Conservation (phyloP, 2,113 vertebrate species). For the Physeter macrocephalus region DNA sequence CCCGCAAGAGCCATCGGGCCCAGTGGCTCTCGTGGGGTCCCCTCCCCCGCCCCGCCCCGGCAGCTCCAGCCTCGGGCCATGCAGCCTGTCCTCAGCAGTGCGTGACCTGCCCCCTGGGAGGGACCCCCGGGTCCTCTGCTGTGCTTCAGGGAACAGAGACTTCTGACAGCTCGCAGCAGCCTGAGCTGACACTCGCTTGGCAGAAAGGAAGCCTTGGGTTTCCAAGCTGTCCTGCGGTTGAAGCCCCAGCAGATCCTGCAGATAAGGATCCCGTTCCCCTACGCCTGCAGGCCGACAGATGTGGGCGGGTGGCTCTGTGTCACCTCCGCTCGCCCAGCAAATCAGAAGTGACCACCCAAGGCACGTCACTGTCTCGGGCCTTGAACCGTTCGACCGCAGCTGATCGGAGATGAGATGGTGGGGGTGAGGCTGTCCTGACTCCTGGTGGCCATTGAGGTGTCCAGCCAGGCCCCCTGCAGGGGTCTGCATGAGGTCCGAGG, state of each 20-base stretch:
- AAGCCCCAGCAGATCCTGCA: neutral
- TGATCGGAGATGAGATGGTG: fast-evolving
- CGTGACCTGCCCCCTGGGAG: no score
- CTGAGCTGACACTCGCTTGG: neutral
- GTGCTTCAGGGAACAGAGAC: neutral
- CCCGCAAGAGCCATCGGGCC: neutral
- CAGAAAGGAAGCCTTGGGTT: neutral
- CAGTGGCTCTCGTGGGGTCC: neutral
- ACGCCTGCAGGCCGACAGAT: neutral
- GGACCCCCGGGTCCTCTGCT: neutral
- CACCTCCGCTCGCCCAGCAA: neutral
- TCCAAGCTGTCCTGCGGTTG: neutral
- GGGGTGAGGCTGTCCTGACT: fast-evolving
- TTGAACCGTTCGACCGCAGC: fast-evolving
- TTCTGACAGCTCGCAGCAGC: neutral
- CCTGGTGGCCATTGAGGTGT: neutral
- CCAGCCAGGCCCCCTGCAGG: neutral
- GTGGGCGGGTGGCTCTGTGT: neutral
- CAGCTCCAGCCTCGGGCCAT: neutral
- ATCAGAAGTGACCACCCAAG: neutral
- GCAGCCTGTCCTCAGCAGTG: neutral
- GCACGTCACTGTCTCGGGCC: neutral
- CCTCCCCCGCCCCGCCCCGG: neutral
- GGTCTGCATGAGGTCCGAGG: fast-evolving
- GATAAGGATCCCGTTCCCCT: neutral